These are phyloP conservation scores for Sceloporus undulatus DNA, from an alignment of 2,113 vertebrate species.

Conservation along the genomic window DNA sequence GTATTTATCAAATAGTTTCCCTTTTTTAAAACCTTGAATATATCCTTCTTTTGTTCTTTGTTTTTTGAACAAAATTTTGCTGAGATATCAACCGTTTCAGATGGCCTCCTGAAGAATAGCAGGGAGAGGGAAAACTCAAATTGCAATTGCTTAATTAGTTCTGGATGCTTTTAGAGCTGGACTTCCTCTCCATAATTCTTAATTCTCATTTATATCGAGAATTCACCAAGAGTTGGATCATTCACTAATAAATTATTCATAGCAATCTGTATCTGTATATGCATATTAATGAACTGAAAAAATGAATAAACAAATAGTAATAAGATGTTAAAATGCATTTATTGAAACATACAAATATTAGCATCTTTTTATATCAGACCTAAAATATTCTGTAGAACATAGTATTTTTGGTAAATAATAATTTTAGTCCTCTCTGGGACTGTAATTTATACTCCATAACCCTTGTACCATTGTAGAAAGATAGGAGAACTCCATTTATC, in stretches of 20 bases:
- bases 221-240: conserved; percentile 19
- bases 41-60: conserved; percentile 37
- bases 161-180: conserved; percentile 4
- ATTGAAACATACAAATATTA: neutral
- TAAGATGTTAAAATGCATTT: too few relatives aligned
- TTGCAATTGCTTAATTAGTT: neutral
- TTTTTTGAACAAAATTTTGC: conserved; percentile 20
- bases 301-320: neutral
- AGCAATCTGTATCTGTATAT: conserved; percentile 9
- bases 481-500: neutral
- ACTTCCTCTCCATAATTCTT: conserved; percentile 51
- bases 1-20: conserved; percentile 46
- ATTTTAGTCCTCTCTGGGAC: neutral
- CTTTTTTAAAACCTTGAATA: neutral
- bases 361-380: conserved; percentile 25
- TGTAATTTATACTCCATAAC: too few relatives aligned
- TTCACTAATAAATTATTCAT: conserved; percentile 52
- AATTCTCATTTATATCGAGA: conserved; percentile 39
- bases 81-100: conserved; percentile 23
- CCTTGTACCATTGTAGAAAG: too few relatives aligned
- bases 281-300: neutral
- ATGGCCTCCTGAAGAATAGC: conserved; percentile 22
- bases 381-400: conserved; percentile 43
- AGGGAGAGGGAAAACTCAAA: conserved; percentile 32
- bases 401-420: neutral